A percentile compares a stretch with the other conserved stretches of the same genome.
Conservation (phyloP, 2,113 vertebrate species). For the Leptobrachium leishanense region DNA sequence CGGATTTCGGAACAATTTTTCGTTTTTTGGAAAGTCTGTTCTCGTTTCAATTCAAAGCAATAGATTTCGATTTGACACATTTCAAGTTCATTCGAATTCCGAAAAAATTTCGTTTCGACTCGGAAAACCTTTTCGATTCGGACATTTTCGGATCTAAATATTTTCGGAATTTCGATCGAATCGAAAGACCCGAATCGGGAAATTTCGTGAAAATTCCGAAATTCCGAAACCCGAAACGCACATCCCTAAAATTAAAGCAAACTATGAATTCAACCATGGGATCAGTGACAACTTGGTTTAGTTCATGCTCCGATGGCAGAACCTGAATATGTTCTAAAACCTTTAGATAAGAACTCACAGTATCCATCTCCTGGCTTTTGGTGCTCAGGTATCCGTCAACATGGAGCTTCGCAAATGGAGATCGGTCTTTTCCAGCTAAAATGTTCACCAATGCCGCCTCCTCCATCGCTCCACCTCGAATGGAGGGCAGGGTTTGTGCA, state of each 20-base stretch:
- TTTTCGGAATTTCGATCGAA: too few relatives aligned
- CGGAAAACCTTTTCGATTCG: too few relatives aligned
- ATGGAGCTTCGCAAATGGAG: constrained; percentile 38
- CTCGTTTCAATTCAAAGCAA: too few relatives aligned
- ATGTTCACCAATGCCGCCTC: constrained; percentile 44
- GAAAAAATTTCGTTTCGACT: too few relatives aligned
- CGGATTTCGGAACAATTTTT: too few relatives aligned
- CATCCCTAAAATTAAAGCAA: constrained; percentile 48
- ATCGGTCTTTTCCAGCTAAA: constrained; percentile 27
- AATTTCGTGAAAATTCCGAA: too few relatives aligned
- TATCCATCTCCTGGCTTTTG: constrained; percentile 39
- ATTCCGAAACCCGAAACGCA: too few relatives aligned
- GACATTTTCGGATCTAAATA: too few relatives aligned
- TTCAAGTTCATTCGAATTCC: too few relatives aligned
- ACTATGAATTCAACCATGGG: constrained; percentile 19
- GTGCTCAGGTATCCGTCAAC: constrained; percentile 41
- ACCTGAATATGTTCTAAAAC: background rate
- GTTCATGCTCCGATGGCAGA: constrained; percentile 1
- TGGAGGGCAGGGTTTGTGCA: constrained; percentile 42
- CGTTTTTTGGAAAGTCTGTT: too few relatives aligned
- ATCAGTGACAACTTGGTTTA: constrained; percentile 19
- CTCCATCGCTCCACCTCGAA: constrained; percentile 51
- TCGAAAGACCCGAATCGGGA: too few relatives aligned
- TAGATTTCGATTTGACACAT: too few relatives aligned
- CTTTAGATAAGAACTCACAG: background rate